Evolutionary conservation across 2,797 vertebrate species (phyloP).

Genomic region (Propithecus deckenii): DNA sequence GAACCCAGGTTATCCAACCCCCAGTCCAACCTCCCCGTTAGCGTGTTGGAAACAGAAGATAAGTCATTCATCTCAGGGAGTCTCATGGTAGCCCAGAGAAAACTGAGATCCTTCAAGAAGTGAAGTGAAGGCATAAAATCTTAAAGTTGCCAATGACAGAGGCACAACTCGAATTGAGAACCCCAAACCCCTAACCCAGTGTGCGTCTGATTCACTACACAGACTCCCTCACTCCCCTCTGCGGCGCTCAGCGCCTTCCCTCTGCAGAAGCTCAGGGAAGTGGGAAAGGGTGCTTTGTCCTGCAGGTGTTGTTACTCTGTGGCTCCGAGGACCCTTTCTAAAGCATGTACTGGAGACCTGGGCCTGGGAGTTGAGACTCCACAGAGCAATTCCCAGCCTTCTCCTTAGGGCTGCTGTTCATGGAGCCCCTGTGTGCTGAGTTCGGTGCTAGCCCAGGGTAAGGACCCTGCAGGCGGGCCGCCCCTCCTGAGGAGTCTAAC

Average conservation of each 20-base stretch:
- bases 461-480: background rate
- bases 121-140: background rate
- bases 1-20: background rate
- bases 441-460: background rate
- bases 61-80: background rate
- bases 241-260: too few species aligned
- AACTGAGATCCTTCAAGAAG: background rate
- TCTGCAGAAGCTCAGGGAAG: background rate
- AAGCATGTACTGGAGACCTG: background rate
- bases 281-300: fast-evolving
- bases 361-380: background rate
- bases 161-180: background rate
- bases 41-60: background rate
- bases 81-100: background rate
- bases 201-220: background rate
- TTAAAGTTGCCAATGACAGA: background rate
- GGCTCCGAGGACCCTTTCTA: too few species aligned
- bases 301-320: too few species aligned
- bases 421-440: fast-evolving
- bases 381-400: background rate
- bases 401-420: background rate
- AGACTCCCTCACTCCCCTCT: too few species aligned
- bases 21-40: background rate
- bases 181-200: background rate
- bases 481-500: background rate